A percentile compares a stretch with the other conserved stretches of the same genome.
Conservation (phyloP, 64 coral and sea anemone species). For the Astreopora myriophthalma region DNA sequence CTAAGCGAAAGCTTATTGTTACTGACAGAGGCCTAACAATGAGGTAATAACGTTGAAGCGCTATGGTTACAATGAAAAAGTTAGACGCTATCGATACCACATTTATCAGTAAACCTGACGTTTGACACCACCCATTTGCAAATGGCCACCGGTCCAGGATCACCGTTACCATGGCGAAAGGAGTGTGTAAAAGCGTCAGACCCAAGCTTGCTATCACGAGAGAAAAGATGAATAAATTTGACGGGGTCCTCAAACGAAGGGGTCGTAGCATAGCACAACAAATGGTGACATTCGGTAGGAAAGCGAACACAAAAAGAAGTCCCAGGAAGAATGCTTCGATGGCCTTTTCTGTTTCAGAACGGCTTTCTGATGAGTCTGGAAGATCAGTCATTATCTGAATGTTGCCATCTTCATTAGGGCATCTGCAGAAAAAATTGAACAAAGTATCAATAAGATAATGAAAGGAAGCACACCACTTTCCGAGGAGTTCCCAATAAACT, state of each 20-base stretch:
- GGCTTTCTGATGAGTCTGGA: background rate
- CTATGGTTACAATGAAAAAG: constrained; percentile 70
- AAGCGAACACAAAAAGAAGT: constrained; percentile 68
- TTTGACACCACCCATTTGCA: constrained; percentile 54
- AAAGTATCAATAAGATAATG: background rate
- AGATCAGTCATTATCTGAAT: background rate
- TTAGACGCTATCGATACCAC: constrained; percentile 73
- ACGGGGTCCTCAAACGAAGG: constrained; percentile 55
- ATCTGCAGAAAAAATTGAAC: background rate
- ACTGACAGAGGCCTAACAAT: constrained; percentile 78
- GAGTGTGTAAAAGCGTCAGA: constrained; percentile 58
- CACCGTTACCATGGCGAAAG: constrained; percentile 71
- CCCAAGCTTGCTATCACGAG: constrained; percentile 57
- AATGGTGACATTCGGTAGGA: constrained; percentile 75
- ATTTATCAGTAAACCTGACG: constrained; percentile 71
- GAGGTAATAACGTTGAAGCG: constrained; percentile 87
- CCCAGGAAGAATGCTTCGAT: constrained; percentile 43
- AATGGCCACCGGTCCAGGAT: constrained; percentile 85
- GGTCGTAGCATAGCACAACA: constrained; percentile 51
- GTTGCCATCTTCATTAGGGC: background rate
- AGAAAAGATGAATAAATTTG: constrained; percentile 68
- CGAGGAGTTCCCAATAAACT: too few species aligned
- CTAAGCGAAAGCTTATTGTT: constrained; percentile 58
- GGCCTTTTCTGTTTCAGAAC: constrained; percentile 47
- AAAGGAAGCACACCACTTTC: too few species aligned